Conservation (phyloP, 2,888 invertebrate species). For the Phortica okadai region DNA sequence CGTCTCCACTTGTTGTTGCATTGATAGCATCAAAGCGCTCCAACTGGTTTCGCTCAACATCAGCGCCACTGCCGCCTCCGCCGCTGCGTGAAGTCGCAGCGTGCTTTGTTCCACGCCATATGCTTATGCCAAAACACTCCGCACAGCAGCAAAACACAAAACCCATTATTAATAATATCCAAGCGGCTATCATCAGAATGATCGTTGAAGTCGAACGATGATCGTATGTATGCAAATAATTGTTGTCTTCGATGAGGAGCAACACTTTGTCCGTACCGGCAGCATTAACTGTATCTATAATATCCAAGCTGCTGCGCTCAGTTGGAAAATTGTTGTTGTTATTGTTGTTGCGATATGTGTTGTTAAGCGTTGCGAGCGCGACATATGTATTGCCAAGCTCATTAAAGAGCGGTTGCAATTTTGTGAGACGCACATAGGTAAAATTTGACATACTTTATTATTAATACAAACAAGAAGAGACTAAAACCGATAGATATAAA, state of each 20-base stretch:
- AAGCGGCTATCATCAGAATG: conserved; percentile 72
- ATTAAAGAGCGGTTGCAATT: conserved; percentile 59
- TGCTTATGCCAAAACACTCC: conserved; percentile 68
- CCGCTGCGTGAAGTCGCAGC: conserved; percentile 49
- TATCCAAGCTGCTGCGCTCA: neutral
- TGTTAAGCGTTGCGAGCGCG: conserved; percentile 49
- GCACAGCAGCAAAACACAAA: conserved; percentile 73
- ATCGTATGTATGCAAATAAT: conserved; percentile 42
- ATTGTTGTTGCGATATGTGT: conserved; percentile 38
- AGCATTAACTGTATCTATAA: neutral
- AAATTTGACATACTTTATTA: conserved; percentile 61
- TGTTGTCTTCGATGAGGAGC: conserved; percentile 62
- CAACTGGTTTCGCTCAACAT: neutral
- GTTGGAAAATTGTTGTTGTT: conserved; percentile 18
- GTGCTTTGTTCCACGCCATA: conserved; percentile 61
- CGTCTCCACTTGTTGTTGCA: conserved; percentile 44
- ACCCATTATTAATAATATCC: conserved; percentile 69
- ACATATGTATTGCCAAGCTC: conserved; percentile 50
- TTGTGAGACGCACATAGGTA: conserved; percentile 55
- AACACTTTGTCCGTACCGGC: conserved; percentile 56
- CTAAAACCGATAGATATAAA: neutral
- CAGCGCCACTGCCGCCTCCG: conserved; percentile 32
- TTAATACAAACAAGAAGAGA: neutral
- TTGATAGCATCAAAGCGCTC: conserved; percentile 7
- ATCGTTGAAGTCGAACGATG: conserved; percentile 66